Evolutionary conservation across 1,140 invertebrate species (phyloP).

Genomic region (Microplitis demolitor): DNA sequence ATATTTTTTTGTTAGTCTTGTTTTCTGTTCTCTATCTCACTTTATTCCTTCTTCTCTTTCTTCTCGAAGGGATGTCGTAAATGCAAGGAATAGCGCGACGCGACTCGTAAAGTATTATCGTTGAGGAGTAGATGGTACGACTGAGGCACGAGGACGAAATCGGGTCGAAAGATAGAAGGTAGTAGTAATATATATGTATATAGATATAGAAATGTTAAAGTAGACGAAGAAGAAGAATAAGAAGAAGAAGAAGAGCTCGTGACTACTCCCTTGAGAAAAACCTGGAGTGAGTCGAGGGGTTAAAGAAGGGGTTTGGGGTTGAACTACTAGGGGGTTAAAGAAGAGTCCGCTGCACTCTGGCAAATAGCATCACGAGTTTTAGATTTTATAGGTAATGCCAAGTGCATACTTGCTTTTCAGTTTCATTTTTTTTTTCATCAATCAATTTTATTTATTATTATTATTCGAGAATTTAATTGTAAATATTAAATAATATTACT

Average conservation of each 20-base stretch:
- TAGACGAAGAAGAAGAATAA: neutral
- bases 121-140: slow-evolving; percentile 25
- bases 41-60: slow-evolving; percentile 5
- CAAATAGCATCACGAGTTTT: slow-evolving; percentile 18
- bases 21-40: neutral
- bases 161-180: slow-evolving; percentile 24
- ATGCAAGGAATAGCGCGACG: slow-evolving; percentile 27
- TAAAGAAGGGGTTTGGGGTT: too few relatives aligned
- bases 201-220: neutral
- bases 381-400: slow-evolving; percentile 15
- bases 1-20: too few relatives aligned
- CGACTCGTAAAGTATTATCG: slow-evolving; percentile 35
- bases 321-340: neutral
- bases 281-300: neutral
- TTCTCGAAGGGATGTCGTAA: slow-evolving; percentile 19
- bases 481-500: neutral
- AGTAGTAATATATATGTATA: neutral
- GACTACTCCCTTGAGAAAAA: slow-evolving; percentile 28
- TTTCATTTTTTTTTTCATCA: slow-evolving; percentile 7
- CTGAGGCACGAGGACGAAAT: slow-evolving; percentile 22
- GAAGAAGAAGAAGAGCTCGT: slow-evolving; percentile 14
- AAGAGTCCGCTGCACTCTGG: slow-evolving; percentile 21
- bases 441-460: neutral
- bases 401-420: slow-evolving; percentile 21
- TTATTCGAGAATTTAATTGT: neutral